Evolutionary conservation across 1,140 invertebrate species (phyloP).

Genomic region (Antheraea mylitta): DNA sequence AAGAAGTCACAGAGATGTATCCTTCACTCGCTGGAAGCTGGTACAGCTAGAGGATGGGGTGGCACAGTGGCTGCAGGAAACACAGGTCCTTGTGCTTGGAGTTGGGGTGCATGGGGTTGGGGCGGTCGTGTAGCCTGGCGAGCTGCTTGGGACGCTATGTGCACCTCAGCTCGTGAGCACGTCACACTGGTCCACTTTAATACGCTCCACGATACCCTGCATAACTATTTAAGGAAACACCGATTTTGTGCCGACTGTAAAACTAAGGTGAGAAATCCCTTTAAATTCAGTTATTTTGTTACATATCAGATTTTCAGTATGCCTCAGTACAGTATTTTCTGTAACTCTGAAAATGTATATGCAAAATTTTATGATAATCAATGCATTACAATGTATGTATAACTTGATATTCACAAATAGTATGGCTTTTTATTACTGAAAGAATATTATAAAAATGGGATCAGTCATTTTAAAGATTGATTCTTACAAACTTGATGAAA

Average conservation of each 20-base stretch:
- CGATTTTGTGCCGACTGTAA: conserved; percentile 95
- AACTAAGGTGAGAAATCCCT: conserved; percentile 86
- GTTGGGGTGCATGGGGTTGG: conserved; percentile 81
- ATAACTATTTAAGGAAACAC: conserved; percentile 94
- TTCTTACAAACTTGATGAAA: no score
- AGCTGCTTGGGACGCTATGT: conserved; percentile 94
- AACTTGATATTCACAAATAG: no score
- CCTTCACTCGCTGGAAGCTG: conserved; percentile 92
- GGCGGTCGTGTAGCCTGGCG: conserved; percentile 83
- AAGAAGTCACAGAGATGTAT: conserved; percentile 93
- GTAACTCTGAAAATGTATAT: no score
- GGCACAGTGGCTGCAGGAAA: conserved; percentile 39
- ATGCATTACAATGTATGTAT: no score
- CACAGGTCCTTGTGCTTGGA: conserved; percentile 79
- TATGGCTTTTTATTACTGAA: no score
- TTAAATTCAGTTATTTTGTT: conserved; percentile 4
- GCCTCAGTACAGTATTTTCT: no score
- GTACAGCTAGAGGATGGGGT: conserved; percentile 84
- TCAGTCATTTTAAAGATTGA: no score
- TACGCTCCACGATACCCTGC: conserved; percentile 89
- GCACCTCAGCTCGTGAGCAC: conserved; percentile 89
- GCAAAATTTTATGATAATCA: no score
- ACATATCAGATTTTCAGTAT: no score
- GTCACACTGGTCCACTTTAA: conserved; percentile 91
- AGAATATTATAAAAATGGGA: no score